Evolutionary conservation across 2,888 invertebrate genomes (phyloP).

Genomic region (Zhuqinia jingwanae): DNA sequence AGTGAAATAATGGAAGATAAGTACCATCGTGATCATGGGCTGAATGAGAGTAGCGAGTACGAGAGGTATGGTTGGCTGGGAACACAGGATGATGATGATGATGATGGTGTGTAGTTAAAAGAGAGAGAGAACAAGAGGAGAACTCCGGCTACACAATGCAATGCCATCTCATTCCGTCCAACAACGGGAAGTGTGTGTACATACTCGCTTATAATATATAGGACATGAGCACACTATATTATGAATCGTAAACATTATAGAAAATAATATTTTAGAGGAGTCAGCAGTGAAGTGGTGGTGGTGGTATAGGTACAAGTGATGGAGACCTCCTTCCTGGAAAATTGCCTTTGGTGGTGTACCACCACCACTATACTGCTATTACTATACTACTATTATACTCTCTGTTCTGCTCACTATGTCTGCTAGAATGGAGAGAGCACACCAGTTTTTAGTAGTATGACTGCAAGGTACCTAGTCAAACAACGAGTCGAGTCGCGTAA

Average conservation of each 20-base stretch:
- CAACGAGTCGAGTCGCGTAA: not conserved
- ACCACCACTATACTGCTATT: not conserved
- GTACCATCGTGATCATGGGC: conserved; percentile 25
- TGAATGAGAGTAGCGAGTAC: too few relatives aligned
- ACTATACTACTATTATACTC: too few relatives aligned
- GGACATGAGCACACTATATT: conserved; percentile 22
- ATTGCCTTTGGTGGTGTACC: not conserved
- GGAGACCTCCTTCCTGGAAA: conserved; percentile 30
- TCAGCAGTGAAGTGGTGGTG: too few relatives aligned
- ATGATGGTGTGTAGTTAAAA: not conserved
- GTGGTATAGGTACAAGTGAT: not conserved
- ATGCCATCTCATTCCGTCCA: conserved; percentile 6
- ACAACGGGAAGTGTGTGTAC: not conserved
- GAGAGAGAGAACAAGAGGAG: not conserved
- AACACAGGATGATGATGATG: conserved; percentile 32
- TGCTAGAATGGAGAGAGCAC: not conserved
- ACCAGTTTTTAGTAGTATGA: conserved; percentile 30
- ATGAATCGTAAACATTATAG: conserved; percentile 44
- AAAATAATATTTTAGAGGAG: not conserved
- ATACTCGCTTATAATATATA: not conserved
- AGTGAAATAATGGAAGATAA: conserved; percentile 18
- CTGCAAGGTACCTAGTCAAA: not conserved
- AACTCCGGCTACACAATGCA: conserved; percentile 7
- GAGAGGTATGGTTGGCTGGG: too few relatives aligned
- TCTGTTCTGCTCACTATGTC: too few relatives aligned